These are phyloP conservation scores for Urocynchramus pylzowi DNA, from an alignment of 2,113 vertebrate species.

Conservation along the genomic window DNA sequence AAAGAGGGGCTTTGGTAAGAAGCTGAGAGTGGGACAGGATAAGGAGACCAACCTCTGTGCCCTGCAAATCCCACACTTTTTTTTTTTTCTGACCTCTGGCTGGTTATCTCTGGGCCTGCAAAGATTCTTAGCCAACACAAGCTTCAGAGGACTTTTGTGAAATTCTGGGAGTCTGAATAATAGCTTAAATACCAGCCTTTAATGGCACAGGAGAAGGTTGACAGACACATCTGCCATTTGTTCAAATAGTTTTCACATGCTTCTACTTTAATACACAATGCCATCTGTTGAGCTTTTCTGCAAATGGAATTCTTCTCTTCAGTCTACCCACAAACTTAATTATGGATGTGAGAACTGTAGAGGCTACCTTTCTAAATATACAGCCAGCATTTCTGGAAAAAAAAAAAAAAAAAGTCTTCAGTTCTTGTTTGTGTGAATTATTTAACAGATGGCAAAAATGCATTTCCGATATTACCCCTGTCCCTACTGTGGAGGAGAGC, in stretches of 20 bases:
- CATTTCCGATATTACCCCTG: not conserved
- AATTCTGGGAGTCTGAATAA: not conserved
- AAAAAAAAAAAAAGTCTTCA: not conserved
- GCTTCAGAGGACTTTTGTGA: not conserved
- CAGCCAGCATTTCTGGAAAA: constrained; percentile 46
- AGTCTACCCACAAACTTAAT: constrained; percentile 45
- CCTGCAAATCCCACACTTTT: fast-evolving
- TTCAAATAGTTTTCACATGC: constrained; percentile 69
- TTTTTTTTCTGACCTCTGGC: fast-evolving
- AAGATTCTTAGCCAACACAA: not conserved
- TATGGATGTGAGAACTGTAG: constrained; percentile 68
- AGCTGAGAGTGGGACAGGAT: not conserved
- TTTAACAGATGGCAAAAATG: constrained; percentile 56
- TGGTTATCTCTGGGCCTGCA: not conserved
- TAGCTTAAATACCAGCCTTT: not conserved
- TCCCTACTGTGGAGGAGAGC: not conserved
- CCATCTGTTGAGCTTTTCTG: constrained; percentile 69
- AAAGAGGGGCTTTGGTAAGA: not conserved
- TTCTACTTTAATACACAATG: constrained; percentile 56
- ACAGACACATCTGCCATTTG: constrained; percentile 72
- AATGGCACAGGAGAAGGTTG: constrained; percentile 43
- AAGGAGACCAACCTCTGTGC: not conserved
- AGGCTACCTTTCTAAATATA: constrained; percentile 69
- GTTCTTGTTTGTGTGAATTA: constrained; percentile 62
- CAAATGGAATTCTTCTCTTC: constrained; percentile 69